These are phyloP conservation scores for Tilapia sparmanii DNA, from an alignment of 2,113 vertebrate genomes.

Conservation along the genomic window DNA sequence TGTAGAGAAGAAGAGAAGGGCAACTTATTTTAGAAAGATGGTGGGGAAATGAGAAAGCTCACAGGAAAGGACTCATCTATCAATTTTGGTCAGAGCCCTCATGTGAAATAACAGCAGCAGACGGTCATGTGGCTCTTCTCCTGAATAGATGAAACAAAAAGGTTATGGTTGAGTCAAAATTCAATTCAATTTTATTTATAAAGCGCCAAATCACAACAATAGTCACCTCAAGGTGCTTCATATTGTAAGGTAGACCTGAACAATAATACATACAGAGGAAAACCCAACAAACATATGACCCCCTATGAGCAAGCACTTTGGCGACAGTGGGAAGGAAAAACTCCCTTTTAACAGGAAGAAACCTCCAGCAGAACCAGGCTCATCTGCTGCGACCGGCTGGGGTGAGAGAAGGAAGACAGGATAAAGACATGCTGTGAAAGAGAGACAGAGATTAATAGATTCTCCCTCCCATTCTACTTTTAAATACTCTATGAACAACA, in stretches of 20 bases:
- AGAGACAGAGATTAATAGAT: not conserved
- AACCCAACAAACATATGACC: not conserved
- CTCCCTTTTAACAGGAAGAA: not conserved
- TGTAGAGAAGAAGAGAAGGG: not conserved
- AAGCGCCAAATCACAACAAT: not conserved
- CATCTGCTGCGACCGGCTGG: fast-evolving
- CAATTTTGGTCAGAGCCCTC: not conserved
- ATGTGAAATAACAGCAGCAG: not conserved
- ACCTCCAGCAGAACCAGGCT: fast-evolving
- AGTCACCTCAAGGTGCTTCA: not conserved
- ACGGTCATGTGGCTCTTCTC: not conserved
- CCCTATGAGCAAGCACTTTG: not conserved
- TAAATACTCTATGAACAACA: not conserved
- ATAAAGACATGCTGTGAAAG: not conserved
- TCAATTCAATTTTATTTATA: not conserved
- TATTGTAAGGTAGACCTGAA: not conserved
- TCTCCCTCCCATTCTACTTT: not conserved
- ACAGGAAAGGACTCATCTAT: not conserved
- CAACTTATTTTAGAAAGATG: not conserved
- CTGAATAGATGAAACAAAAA: not conserved
- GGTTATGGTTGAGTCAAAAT: not conserved
- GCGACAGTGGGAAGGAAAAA: not conserved
- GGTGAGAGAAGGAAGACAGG: not conserved
- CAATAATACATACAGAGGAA: not conserved
- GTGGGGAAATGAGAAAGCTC: not conserved